These are phyloP conservation scores for Microcebus griseorufus DNA, from an alignment of 2,113 vertebrate genomes.

Conservation along the genomic window DNA sequence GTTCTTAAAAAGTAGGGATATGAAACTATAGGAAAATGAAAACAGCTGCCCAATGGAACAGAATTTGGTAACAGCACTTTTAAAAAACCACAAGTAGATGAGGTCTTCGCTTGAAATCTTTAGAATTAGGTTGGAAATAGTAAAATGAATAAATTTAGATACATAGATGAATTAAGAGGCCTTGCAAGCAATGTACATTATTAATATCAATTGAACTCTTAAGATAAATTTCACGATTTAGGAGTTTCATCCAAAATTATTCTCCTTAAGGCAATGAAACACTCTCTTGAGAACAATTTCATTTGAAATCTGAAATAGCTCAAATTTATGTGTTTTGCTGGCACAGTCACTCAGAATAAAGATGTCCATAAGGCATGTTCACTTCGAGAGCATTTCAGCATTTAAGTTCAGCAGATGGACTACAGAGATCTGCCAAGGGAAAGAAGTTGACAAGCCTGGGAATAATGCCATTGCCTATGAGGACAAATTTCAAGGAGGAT, in stretches of 20 bases:
- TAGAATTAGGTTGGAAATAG: neutral
- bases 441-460: neutral
- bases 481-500: neutral
- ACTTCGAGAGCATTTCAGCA: slow-evolving; percentile 24
- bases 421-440: neutral
- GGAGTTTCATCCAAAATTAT: neutral
- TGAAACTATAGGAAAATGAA: neutral
- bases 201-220: neutral
- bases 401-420: slow-evolving; percentile 35
- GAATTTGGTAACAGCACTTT: neutral
- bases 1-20: neutral
- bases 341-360: neutral
- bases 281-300: neutral
- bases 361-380: slow-evolving; percentile 9
- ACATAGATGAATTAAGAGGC: neutral
- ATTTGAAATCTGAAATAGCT: neutral
- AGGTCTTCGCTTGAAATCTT: neutral
- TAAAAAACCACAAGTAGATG: neutral
- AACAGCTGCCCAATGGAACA: neutral
- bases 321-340: neutral
- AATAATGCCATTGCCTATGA: neutral
- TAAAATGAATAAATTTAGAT: neutral
- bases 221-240: neutral
- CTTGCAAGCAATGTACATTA: neutral
- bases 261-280: neutral